Conservation (phyloP, 2,888 invertebrate genomes). For the Acanthococcus lagerstroemiae region DNA sequence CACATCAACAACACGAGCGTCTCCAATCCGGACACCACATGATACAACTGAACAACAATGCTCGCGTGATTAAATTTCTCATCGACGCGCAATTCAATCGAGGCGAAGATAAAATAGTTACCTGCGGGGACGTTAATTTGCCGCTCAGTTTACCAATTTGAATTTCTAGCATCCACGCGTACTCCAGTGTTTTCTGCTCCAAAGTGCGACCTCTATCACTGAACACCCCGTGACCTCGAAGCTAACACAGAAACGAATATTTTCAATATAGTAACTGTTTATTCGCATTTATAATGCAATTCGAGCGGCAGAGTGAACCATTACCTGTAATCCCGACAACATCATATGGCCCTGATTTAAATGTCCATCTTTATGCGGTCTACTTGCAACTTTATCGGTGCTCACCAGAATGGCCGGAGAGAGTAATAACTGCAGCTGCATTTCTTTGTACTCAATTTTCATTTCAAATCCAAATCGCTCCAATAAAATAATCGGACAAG, state of each 20-base stretch:
- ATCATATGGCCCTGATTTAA: slow-evolving; percentile 76
- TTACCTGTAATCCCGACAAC: slow-evolving; percentile 73
- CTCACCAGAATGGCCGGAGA: slow-evolving; percentile 80
- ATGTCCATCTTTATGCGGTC: slow-evolving; percentile 58
- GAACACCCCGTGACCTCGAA: slow-evolving; percentile 92
- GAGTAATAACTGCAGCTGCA: slow-evolving; percentile 75
- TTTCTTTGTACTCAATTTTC: slow-evolving; percentile 87
- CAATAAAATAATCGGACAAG: slow-evolving; percentile 77
- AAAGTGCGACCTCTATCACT: slow-evolving; percentile 81
- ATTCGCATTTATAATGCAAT: too few relatives aligned
- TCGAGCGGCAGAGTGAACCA: too few relatives aligned
- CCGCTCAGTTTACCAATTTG: slow-evolving; percentile 89
- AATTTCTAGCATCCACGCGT: slow-evolving; percentile 92
- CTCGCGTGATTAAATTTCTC: neutral
- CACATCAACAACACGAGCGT: slow-evolving; percentile 73
- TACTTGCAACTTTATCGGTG: slow-evolving; percentile 56
- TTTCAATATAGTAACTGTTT: too few relatives aligned
- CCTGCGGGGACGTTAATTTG: slow-evolving; percentile 75
- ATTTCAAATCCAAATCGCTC: slow-evolving; percentile 95
- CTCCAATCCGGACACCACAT: slow-evolving; percentile 77
- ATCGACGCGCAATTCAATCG: neutral
- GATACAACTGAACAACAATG: slow-evolving; percentile 53
- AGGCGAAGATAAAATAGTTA: slow-evolving; percentile 36
- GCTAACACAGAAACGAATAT: slow-evolving; percentile 43
- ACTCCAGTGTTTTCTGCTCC: slow-evolving; percentile 91